Evolutionary conservation across 2,113 vertebrate species (phyloP).

Genomic region (Castor canadensis): DNA sequence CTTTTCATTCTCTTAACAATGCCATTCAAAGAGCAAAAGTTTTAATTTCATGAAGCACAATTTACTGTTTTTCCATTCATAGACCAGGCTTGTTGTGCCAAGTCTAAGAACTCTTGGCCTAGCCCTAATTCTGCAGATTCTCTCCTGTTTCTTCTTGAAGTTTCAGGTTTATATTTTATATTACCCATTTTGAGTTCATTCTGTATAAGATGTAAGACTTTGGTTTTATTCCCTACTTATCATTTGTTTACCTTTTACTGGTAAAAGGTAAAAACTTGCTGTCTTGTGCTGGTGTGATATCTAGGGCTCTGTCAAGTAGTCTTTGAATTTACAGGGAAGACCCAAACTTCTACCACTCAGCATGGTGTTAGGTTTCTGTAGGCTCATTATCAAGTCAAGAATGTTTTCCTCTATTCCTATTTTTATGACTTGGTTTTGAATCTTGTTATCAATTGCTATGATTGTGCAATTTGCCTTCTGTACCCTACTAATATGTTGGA

Average conservation of each 20-base stretch:
- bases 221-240: background rate
- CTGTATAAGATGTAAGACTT: background rate
- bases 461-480: no score
- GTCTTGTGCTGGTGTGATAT: background rate
- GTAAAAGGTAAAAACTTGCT: no score
- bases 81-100: background rate
- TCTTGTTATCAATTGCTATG: background rate
- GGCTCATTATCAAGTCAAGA: background rate
- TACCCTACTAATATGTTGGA: background rate
- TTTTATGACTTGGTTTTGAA: background rate
- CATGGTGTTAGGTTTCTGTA: no score
- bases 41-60: background rate
- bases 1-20: background rate
- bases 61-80: background rate
- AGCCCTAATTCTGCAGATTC: background rate
- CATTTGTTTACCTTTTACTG: background rate
- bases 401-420: background rate
- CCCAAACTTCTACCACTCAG: background rate
- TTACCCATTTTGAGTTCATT: no score
- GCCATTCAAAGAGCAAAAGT: background rate
- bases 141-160: background rate
- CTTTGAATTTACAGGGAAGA: background rate
- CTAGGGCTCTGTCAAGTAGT: background rate
- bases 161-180: background rate
- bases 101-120: background rate